These are phyloP conservation scores for Forbesichthys papilliferus DNA, from an alignment of 2,113 vertebrate species.

Conservation along the genomic window DNA sequence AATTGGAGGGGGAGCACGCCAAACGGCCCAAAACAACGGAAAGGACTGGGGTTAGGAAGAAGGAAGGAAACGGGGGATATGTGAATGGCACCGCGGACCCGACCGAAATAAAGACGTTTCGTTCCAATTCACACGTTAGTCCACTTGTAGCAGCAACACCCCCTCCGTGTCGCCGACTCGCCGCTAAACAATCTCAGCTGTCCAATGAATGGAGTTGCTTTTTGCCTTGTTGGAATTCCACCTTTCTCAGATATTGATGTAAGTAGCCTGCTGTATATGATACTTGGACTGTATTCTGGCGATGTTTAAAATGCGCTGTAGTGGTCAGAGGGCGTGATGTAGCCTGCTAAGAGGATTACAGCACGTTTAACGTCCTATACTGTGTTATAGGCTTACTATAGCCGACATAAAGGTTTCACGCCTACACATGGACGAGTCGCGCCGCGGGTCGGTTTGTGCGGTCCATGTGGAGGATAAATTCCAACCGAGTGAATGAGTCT, in stretches of 20 bases:
- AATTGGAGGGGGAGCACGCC: slow-evolving; percentile 43
- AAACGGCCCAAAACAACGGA: slow-evolving; percentile 65
- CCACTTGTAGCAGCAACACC: slow-evolving; percentile 37
- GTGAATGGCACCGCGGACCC: slow-evolving; percentile 7
- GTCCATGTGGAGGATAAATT: too few species aligned
- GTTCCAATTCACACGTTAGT: background rate
- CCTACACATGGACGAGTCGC: slow-evolving; percentile 16
- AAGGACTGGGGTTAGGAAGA: slow-evolving; percentile 46
- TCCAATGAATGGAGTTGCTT: slow-evolving; percentile 98
- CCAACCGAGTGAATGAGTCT: too few species aligned
- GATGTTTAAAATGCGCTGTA: slow-evolving; percentile 14
- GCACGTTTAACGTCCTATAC: slow-evolving; percentile 56
- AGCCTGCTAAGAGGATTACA: slow-evolving; percentile 68
- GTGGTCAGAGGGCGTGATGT: slow-evolving; percentile 73
- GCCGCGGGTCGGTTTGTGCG: too few species aligned
- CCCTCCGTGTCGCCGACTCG: slow-evolving; percentile 30
- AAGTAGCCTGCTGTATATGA: slow-evolving; percentile 51
- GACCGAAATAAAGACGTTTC: background rate
- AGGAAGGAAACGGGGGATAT: slow-evolving; percentile 59
- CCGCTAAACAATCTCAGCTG: slow-evolving; percentile 63
- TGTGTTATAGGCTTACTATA: too few species aligned
- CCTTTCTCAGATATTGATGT: slow-evolving; percentile 83
- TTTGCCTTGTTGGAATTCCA: slow-evolving; percentile 98
- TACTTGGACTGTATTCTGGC: slow-evolving; percentile 12
- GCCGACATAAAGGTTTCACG: too few species aligned